phyloP scores from a whole-genome alignment of 2,888 invertebrate species.

The Euclidia mi region DNA sequence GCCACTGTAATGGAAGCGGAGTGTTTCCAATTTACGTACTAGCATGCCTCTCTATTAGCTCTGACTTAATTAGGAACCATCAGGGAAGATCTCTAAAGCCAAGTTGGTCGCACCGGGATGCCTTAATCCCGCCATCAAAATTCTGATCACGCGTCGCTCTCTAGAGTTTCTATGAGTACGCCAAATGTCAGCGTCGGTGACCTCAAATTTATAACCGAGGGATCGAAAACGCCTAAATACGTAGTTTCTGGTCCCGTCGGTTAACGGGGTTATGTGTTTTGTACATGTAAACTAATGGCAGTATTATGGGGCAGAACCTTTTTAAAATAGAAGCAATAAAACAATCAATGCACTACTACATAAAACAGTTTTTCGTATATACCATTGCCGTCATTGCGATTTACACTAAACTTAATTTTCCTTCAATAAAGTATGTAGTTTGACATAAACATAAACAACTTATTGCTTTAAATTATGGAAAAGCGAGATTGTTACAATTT shows the following conservation, averaged over 20 bases:
- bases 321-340: neutral
- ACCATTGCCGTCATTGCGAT: too few species aligned
- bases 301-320: neutral
- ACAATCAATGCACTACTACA: too few species aligned
- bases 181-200: constrained; percentile 75
- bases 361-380: too few species aligned
- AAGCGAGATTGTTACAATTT: too few species aligned
- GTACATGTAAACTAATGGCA: constrained; percentile 5
- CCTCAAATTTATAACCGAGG: constrained; percentile 74
- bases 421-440: too few species aligned
- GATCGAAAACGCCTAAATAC: constrained; percentile 54
- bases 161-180: constrained; percentile 77
- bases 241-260: constrained; percentile 28
- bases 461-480: too few species aligned
- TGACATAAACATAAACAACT: too few species aligned
- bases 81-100: constrained; percentile 73
- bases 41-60: constrained; percentile 78
- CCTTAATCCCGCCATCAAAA: constrained; percentile 79
- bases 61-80: constrained; percentile 79
- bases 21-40: constrained; percentile 59
- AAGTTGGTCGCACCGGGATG: constrained; percentile 72
- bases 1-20: constrained; percentile 56
- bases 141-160: constrained; percentile 80
- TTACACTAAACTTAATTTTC: too few species aligned
- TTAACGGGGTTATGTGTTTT: constrained; percentile 24